Conservation (phyloP, 1,140 invertebrate species). For the Magallana ariakensis region DNA sequence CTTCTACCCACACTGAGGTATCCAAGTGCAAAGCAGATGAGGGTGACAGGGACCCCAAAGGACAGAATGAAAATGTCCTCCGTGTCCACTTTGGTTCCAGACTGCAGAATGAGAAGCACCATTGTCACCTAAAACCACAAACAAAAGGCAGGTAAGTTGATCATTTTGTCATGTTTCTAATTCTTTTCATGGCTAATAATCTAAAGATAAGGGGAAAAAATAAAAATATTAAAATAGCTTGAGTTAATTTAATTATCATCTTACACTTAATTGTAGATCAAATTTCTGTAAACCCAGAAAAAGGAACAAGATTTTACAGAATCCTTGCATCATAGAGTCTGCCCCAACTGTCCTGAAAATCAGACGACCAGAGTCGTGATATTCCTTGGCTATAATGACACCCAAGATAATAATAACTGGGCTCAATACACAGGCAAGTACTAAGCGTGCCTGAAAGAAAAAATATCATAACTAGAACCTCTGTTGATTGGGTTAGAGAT, state of each 20-base stretch:
- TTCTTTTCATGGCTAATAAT: too few species aligned
- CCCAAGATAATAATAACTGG: slow-evolving; percentile 67
- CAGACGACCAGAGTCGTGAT: slow-evolving; percentile 68
- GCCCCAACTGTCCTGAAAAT: slow-evolving; percentile 73
- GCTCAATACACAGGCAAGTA: slow-evolving; percentile 65
- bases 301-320: slow-evolving; percentile 67
- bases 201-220: too few species aligned
- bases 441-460: slow-evolving; percentile 67
- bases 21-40: slow-evolving; percentile 68
- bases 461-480: not conserved
- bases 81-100: slow-evolving; percentile 45
- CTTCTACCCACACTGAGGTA: slow-evolving; percentile 65
- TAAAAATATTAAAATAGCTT: too few species aligned
- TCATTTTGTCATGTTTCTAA: too few species aligned
- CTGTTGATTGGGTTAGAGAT: too few species aligned
- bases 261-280: slow-evolving; percentile 71
- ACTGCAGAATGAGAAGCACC: slow-evolving; percentile 66
- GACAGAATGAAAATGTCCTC: slow-evolving; percentile 66
- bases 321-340: slow-evolving; percentile 59
- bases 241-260: slow-evolving; percentile 13
- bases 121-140: slow-evolving; percentile 67
- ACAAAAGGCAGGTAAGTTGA: not conserved
- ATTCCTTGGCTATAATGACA: slow-evolving; percentile 56
- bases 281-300: slow-evolving; percentile 68
- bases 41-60: slow-evolving; percentile 59